phyloP scores from a whole-genome alignment of 2,888 invertebrate genomes.

The Danaus chrysippus region DNA sequence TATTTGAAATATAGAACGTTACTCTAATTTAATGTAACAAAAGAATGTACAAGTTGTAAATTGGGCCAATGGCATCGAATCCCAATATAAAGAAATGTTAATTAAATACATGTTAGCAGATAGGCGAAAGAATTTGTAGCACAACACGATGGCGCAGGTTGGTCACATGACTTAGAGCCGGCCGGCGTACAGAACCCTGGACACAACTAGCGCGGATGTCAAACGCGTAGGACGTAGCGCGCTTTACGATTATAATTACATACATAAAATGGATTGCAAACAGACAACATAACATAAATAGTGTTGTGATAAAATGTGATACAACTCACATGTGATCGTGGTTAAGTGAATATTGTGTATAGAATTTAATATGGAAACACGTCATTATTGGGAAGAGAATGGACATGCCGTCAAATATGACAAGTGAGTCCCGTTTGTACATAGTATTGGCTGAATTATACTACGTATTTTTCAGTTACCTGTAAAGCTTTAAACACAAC shows the following conservation, averaged over 20 bases:
- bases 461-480: background rate
- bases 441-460: background rate
- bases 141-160: conserved; percentile 54
- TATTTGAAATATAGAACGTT: too few relatives aligned
- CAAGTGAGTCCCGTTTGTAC: conserved; percentile 50
- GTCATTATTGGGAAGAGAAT: conserved; percentile 71
- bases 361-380: conserved; percentile 66
- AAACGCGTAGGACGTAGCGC: conserved; percentile 41
- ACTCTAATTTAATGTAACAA: too few relatives aligned
- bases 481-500: background rate
- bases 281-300: conserved; percentile 28
- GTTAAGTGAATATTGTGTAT: conserved; percentile 51
- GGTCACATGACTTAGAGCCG: conserved; percentile 60
- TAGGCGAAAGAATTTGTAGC: conserved; percentile 35
- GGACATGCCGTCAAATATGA: conserved; percentile 68
- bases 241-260: conserved; percentile 27
- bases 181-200: conserved; percentile 38
- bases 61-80: too few relatives aligned
- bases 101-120: too few relatives aligned
- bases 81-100: too few relatives aligned
- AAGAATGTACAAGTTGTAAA: too few relatives aligned
- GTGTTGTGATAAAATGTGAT: conserved; percentile 46
- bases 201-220: conserved; percentile 51
- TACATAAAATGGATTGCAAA: conserved; percentile 47
- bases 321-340: conserved; percentile 44